Evolutionary conservation across 2,888 invertebrate species (phyloP).

Genomic region (Nysson spinosus): DNA sequence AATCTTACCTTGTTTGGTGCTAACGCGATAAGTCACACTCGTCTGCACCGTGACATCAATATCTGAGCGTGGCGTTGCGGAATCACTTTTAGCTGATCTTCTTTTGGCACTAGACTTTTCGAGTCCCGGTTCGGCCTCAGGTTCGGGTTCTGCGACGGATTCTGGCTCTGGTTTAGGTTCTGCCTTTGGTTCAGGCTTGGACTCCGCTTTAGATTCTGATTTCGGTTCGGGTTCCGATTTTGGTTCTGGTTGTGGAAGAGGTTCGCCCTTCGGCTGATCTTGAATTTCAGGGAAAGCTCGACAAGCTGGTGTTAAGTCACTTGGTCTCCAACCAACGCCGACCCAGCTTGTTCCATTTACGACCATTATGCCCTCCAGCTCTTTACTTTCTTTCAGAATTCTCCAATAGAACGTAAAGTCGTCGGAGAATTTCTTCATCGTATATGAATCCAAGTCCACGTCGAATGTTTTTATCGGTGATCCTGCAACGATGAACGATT

Average conservation of each 20-base stretch:
- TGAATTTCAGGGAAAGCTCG: conserved; percentile 87
- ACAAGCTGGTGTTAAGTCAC: conserved; percentile 85
- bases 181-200: conserved; percentile 73
- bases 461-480: conserved; percentile 86
- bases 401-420: conserved; percentile 91
- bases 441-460: conserved; percentile 85
- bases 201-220: conserved; percentile 73
- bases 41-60: conserved; percentile 86
- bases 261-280: conserved; percentile 74
- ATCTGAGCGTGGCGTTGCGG: conserved; percentile 63
- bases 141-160: conserved; percentile 74
- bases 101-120: conserved; percentile 71
- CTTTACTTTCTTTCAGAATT: conserved; percentile 88
- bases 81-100: conserved; percentile 69
- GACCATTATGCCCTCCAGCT: conserved; percentile 91
- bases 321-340: conserved; percentile 95
- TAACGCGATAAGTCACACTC: conserved; percentile 88
- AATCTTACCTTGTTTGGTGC: conserved; percentile 80
- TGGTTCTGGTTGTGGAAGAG: conserved; percentile 75
- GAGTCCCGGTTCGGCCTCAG: conserved; percentile 68
- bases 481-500: conserved; percentile 78
- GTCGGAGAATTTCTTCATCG: conserved; percentile 84
- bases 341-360: conserved; percentile 91
- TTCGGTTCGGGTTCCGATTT: conserved; percentile 74
- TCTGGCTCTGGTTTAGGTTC: conserved; percentile 73